Conservation (phyloP, 2,888 invertebrate genomes). For the Chrysotoxum bicinctum region DNA sequence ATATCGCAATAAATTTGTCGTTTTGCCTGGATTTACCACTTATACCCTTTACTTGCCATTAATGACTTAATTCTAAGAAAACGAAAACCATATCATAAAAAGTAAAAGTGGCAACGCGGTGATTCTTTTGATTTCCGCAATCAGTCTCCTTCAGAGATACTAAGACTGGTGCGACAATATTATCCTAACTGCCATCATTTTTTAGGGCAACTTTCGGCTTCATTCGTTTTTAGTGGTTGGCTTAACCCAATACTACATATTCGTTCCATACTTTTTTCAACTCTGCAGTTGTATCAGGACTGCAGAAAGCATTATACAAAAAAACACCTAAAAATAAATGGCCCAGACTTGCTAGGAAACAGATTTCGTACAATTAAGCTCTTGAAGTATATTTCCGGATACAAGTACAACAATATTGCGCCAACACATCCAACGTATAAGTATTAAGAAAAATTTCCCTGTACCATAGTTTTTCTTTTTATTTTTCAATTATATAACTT, state of each 20-base stretch:
- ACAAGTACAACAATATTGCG: constrained; percentile 19
- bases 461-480: background rate
- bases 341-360: background rate
- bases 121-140: background rate
- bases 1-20: no score
- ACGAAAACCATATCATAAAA: background rate
- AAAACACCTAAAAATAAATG: constrained; percentile 5
- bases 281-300: background rate
- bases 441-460: background rate
- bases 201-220: background rate
- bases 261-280: background rate
- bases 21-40: no score
- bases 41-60: no score
- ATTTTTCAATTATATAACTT: constrained; percentile 4
- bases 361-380: constrained; percentile 4
- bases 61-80: no score
- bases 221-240: background rate
- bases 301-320: background rate
- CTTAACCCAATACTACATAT: background rate
- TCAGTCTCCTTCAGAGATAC: background rate
- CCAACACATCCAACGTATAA: background rate
- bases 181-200: background rate
- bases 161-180: background rate
- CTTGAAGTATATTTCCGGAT: constrained; percentile 34
- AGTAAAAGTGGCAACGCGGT: background rate